Evolutionary conservation across 2,888 invertebrate genomes (phyloP), one percentile per base, ranked within the genome.

Genomic region (Drosophila bunnanda): DNA sequence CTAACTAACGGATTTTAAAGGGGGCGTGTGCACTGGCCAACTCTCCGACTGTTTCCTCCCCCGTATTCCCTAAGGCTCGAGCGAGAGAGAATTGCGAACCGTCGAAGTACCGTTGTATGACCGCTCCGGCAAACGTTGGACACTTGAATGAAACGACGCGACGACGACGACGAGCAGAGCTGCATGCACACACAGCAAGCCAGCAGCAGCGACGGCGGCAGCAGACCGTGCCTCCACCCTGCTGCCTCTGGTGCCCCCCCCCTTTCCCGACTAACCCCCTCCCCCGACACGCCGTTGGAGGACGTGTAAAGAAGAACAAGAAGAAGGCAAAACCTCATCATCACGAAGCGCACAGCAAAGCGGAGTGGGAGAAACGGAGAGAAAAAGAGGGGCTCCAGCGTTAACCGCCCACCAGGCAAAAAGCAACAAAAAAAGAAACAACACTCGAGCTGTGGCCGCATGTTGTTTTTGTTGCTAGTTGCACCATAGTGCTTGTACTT

Each of bases 101-200:
- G 52, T 50, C 61, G 75, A 78, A 85, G 77, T 76, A 86, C 79
- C 80, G 78, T 82, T 75, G 79, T 89, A 78, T 82, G 91, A 90
- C 90, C 90, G 90, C 91, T 90, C 88, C 86, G 89, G 90, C 90
- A 90, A 90, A 91, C 88, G 91, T 91, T 91, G 91, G 90, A 89
- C 90, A 90, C 91, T 91, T 91, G 91, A 91, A 91, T 91, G 90
- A 91, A 83, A 81, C 86, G 91, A 91, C 59, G 90, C 86, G 86
- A 82, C 39, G 59, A 60, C 59, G 57, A 60, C 59, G 50, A 34
- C 57, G 57, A 57, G 39, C 54, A 52, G 85, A 88, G 90, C 90
- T 88, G 89, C 78, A 85, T 85, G 89, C 79, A 89, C 77, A 89
- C 44, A 54, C 28, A 60, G 83, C 54, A 41, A 61, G 74, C 73